A percentile compares a stretch with the other conserved stretches of the same genome.
Conservation (phyloP, 2,888 invertebrate genomes). For the Aricia artaxerxes region DNA sequence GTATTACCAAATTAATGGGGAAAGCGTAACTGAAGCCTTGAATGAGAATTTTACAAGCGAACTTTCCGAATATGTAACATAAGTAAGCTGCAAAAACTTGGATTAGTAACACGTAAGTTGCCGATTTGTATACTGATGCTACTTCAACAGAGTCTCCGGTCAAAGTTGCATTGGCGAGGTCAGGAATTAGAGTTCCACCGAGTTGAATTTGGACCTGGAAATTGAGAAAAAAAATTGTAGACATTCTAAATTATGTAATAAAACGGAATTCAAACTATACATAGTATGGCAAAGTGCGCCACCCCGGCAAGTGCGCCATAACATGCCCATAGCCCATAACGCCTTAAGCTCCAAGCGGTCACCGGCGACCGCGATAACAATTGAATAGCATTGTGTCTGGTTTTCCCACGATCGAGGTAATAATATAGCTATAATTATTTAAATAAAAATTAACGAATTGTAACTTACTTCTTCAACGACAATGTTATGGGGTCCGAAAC, state of each 20-base stretch:
- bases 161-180: slow-evolving; percentile 87
- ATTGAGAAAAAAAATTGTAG: background rate
- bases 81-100: slow-evolving; percentile 92
- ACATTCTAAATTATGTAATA: background rate
- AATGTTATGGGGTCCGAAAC: slow-evolving; percentile 89
- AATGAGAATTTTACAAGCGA: slow-evolving; percentile 97
- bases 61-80: slow-evolving; percentile 96
- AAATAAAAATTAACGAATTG: too few species aligned
- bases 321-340: too few species aligned
- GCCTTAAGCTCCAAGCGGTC: too few species aligned
- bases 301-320: too few species aligned
- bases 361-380: too few species aligned
- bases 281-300: background rate
- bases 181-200: slow-evolving; percentile 83
- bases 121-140: slow-evolving; percentile 85
- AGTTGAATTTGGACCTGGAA: slow-evolving; percentile 81
- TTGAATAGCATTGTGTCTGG: too few species aligned
- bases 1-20: slow-evolving; percentile 95
- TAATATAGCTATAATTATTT: too few species aligned
- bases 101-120: slow-evolving; percentile 88
- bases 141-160: slow-evolving; percentile 88
- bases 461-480: slow-evolving; percentile 84
- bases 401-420: too few species aligned
- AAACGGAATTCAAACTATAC: background rate
- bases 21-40: slow-evolving; percentile 99